These are phyloP conservation scores for Parasteatoda tepidariorum DNA, from an alignment of 1,140 invertebrate genomes.

Conservation along the genomic window DNA sequence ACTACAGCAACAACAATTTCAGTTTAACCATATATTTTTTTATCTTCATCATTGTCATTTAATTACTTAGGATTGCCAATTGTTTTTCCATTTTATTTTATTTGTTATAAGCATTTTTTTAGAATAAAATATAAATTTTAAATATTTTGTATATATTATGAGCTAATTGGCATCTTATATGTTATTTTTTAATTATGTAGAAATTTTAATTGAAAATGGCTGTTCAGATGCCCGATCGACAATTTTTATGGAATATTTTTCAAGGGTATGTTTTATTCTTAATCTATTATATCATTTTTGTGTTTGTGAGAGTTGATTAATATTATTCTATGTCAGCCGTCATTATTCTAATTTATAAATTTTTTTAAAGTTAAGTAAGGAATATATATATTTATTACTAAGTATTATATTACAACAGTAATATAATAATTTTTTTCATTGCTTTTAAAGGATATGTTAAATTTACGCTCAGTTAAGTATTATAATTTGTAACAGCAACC, in stretches of 20 bases:
- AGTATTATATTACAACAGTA: not conserved
- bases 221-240: slow-evolving; percentile 8
- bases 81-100: too few species aligned
- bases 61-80: too few species aligned
- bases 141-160: too few species aligned
- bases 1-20: too few species aligned
- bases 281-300: not conserved
- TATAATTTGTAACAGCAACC: too few species aligned
- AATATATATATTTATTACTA: not conserved
- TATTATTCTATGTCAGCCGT: not conserved
- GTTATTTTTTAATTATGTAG: too few species aligned
- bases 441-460: not conserved
- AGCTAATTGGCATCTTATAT: too few species aligned
- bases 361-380: not conserved
- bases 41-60: too few species aligned
- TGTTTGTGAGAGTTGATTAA: not conserved
- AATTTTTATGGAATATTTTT: slow-evolving; percentile 39
- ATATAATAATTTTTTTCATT: not conserved
- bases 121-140: too few species aligned
- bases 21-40: too few species aligned
- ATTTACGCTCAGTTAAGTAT: too few species aligned
- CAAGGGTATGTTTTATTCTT: slow-evolving; percentile 6
- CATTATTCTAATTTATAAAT: not conserved
- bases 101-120: too few species aligned
- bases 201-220: not conserved